Percentiles rank a stretch among this genome's conserved stretches.
These are phyloP conservation scores for Onychostruthus taczanowskii DNA, from an alignment of 2,113 vertebrate genomes.

Conservation along the genomic window DNA sequence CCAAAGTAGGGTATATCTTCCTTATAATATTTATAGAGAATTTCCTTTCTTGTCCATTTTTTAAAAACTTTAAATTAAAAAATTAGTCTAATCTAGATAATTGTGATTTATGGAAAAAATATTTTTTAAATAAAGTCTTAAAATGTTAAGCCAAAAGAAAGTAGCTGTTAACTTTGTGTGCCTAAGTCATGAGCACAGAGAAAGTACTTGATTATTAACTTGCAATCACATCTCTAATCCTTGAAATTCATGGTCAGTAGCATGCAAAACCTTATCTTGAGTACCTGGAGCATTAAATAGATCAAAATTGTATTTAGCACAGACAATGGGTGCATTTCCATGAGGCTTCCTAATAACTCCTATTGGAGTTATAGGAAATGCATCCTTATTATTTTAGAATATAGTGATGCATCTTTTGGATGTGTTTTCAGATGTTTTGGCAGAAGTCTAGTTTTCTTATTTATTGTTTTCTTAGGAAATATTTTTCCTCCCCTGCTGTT, in stretches of 20 bases:
- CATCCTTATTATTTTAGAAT: background rate
- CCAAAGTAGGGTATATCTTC: background rate
- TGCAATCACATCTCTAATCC: background rate
- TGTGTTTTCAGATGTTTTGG: background rate
- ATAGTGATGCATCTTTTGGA: background rate
- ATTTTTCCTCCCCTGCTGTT: background rate
- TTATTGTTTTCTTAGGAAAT: background rate
- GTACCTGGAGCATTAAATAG: background rate
- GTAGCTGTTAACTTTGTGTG: background rate
- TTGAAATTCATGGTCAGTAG: background rate
- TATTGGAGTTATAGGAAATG: background rate
- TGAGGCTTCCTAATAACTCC: background rate
- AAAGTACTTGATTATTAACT: background rate
- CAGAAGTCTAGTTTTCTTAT: background rate
- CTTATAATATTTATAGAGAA: background rate
- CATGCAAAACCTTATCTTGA: background rate
- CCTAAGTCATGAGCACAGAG: background rate
- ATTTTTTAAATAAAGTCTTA: background rate
- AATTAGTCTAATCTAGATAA: background rate
- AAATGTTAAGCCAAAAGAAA: background rate
- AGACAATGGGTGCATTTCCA: background rate
- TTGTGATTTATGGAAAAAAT: background rate
- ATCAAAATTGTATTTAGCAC: background rate
- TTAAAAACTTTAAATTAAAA: background rate
- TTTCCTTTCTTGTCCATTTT: background rate